Evolutionary conservation across 2,888 invertebrate species (phyloP).

Genomic region (Epinotia ramella): DNA sequence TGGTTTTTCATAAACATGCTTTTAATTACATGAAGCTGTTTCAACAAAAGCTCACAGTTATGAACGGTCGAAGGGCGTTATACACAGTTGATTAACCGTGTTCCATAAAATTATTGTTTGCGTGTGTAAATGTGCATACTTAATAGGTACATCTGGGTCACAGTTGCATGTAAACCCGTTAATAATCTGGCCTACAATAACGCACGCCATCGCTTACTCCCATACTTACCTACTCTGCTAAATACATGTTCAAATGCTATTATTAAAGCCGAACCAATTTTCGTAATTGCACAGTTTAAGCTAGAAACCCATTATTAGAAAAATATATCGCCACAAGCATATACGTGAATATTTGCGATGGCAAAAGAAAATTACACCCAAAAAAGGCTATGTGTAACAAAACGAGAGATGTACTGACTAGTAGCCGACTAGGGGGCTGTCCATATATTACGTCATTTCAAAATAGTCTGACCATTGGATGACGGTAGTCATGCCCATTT

Average conservation of each 20-base stretch:
- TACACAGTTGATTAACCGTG: conserved; percentile 35
- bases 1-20: too few relatives aligned
- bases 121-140: conserved; percentile 50
- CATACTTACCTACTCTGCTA: conserved; percentile 21
- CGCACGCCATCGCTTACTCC: conserved; percentile 35
- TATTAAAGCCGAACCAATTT: conserved; percentile 33
- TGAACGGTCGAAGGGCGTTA: background rate
- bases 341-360: background rate
- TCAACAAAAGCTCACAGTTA: background rate
- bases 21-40: background rate
- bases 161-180: conserved; percentile 52
- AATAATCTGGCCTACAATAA: conserved; percentile 50
- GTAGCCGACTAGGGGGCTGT: too few relatives aligned
- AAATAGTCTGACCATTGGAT: too few relatives aligned
- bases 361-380: background rate
- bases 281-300: conserved; percentile 28
- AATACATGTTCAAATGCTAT: conserved; percentile 26
- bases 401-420: too few relatives aligned
- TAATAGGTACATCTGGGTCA: conserved; percentile 49
- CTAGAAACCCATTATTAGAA: conserved; percentile 30
- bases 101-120: conserved; percentile 42
- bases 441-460: too few relatives aligned
- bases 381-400: background rate
- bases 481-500: too few relatives aligned
- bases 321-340: conserved; percentile 10